Base-by-base conservation (phyloP, 1,140 invertebrate species). In the Liolophura sinensis region DNA sequence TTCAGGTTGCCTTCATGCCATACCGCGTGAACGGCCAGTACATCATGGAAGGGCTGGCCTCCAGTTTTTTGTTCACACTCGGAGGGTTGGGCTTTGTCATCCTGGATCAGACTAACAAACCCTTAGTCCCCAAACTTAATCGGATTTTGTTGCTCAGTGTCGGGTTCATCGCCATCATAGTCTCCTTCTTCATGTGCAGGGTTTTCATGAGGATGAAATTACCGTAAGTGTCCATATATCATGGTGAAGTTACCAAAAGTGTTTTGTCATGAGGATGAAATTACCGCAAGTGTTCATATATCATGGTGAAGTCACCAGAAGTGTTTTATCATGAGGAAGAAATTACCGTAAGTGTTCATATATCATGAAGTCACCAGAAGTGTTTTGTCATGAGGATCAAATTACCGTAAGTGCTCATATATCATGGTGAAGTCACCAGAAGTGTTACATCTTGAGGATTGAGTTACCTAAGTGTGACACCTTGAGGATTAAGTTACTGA, bases 181-280 rank as follows among this genome's bases (percentile, higher is more conserved):
- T 99, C 0, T 97, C 96, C 20, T 98, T 97, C 84, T 92, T 96
- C 71, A 95, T 95, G 58, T 98, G 95, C 68, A 96, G 95, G 91
- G 92, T 98, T 60, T 99, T 99, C 78, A 99, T 99, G 96, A 89
- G 94, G 78, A 99, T 99, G 92, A 99, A 99, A 87, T 82, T 99
- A 69, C 97, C 97, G 79, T 85, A 78, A 82, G 83, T 81, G 27
- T 65, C 62, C 15, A 68, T 66, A 59, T 52, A 70, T 99, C 96
- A 89, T 94, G 78, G 99, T 99, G 92, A 99, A 99, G 87, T 82
- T 99, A 69, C 97, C 97, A 79, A 84, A 78, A 82, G 83, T 81
- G 27, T 65, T 64, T 15, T 70, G 66, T 62, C 54, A 70, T 99
- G 96, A 89, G 94, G 78, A 99, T 99, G 92, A 99, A 99, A 87